phyloP scores from a whole-genome alignment of 2,888 invertebrate genomes.

The Lydus trimaculatus region DNA sequence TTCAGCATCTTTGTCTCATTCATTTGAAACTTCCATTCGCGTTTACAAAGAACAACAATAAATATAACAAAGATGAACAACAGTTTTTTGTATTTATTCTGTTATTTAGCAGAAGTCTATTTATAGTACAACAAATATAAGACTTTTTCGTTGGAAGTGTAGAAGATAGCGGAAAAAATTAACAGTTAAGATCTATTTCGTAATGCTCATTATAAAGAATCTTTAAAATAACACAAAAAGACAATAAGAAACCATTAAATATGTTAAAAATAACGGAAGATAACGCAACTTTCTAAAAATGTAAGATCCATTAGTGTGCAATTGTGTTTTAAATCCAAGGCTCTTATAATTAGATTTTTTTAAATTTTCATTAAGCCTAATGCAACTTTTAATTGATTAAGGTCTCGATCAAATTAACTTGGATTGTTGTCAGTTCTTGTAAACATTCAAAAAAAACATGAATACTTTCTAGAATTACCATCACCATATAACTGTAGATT shows the following conservation, averaged over 20 bases:
- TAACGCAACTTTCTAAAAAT: neutral
- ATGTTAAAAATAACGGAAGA: neutral
- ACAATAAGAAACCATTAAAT: neutral
- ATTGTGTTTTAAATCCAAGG: neutral
- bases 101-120: no score
- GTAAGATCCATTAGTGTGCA: no score
- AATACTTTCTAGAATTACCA: neutral
- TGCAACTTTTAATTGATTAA: neutral
- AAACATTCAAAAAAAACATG: neutral
- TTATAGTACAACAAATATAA: no score
- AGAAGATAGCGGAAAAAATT: no score
- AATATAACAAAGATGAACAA: no score
- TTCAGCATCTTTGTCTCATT: no score
- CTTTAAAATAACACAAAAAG: no score
- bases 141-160: no score
- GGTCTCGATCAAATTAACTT: neutral
- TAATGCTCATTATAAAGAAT: no score
- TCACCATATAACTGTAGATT: neutral
- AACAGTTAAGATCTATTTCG: neutral
- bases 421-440: neutral
- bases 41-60: no score
- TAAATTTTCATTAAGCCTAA: neutral
- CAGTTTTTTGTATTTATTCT: no score
- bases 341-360: neutral
- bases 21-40: no score